Base-by-base conservation (phyloP, 2,888 invertebrate genomes). In the Tuta absoluta region DNA sequence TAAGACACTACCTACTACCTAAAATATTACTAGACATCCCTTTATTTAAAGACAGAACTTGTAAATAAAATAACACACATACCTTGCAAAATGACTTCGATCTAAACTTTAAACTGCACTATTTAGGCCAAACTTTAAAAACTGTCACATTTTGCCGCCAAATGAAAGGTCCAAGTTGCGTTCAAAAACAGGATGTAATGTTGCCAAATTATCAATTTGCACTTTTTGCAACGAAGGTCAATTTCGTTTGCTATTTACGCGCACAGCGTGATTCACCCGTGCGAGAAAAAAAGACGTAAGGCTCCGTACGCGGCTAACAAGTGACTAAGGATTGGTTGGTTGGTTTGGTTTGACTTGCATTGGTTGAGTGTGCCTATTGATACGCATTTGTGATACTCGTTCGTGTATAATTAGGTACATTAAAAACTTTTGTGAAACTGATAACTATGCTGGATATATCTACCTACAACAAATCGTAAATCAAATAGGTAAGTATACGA, bases 281-380 rank as follows among this genome's bases (percentile, higher is more conserved):
- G 48, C 67, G 71, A 67, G 59, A 69, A 62, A 19, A 59, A 45
- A 58, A 66, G 63, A 76, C 81, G 80, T 77, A 71, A 66, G 60
- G 51, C 67, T 68, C 60, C 68, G 61, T 66, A 65, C 69, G 68
- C 73, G 66, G 68, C 68, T 69, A 72, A 67, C 66, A 73, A 68
- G 74, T 71, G 66, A 81, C 80, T 81, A 71, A 76, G 71, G 28
- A 51, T 7, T 51, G 2, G 49, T 21, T 21, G 21, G 17, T 19
- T 51, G 3, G 49, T 14, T 11, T 21, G 51, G 23, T 19, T 33
- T 51, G 23, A 23, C 51, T 17, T 23, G 23, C 5, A 19, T 51
- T 8, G 51, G 5, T 21, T 17, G 19, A 1, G 2, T 49, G 17
- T 17, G 19, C 49, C 17, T 19, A 17, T 7, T 7, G 17, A 45